Percentiles rank a stretch among this genome's conserved stretches.
phyloP scores from a whole-genome alignment of 2,888 invertebrate species.

The Volucella inflata region DNA sequence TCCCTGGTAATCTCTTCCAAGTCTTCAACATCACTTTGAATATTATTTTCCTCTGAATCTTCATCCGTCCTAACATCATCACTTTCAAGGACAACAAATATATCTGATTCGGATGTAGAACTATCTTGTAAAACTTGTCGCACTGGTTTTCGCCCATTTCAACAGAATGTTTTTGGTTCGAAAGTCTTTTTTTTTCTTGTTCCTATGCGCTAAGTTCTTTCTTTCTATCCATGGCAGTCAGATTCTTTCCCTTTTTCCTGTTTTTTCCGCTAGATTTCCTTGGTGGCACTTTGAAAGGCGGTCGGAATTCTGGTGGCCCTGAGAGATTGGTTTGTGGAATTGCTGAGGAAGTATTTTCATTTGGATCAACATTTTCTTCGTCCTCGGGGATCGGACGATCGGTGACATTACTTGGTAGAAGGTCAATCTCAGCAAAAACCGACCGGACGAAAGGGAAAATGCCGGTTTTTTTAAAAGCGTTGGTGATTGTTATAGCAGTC shows the following conservation, averaged over 20 bases:
- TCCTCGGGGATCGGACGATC: slow-evolving; percentile 15
- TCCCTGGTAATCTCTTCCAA: slow-evolving; percentile 12
- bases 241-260: slow-evolving; percentile 24
- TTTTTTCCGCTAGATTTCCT: slow-evolving; percentile 19
- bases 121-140: background rate
- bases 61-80: slow-evolving; percentile 13
- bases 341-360: background rate
- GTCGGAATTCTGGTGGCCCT: background rate
- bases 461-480: background rate
- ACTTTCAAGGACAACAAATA: background rate
- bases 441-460: slow-evolving; percentile 5
- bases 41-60: slow-evolving; percentile 7
- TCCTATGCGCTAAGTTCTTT: slow-evolving; percentile 2
- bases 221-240: slow-evolving; percentile 22
- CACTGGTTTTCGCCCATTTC: too few species aligned
- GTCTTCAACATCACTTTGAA: background rate
- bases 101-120: slow-evolving; percentile 16
- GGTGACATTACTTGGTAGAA: slow-evolving; percentile 3
- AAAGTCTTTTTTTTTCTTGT: slow-evolving; percentile 3
- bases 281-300: slow-evolving; percentile 13
- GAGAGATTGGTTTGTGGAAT: background rate
- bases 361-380: background rate
- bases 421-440: slow-evolving; percentile 2
- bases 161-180: background rate
- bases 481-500: slow-evolving; percentile 3